Evolutionary conservation across 92 coral and sea anemone genomes (phyloP).

Genomic region (Epizoanthus fatuus): DNA sequence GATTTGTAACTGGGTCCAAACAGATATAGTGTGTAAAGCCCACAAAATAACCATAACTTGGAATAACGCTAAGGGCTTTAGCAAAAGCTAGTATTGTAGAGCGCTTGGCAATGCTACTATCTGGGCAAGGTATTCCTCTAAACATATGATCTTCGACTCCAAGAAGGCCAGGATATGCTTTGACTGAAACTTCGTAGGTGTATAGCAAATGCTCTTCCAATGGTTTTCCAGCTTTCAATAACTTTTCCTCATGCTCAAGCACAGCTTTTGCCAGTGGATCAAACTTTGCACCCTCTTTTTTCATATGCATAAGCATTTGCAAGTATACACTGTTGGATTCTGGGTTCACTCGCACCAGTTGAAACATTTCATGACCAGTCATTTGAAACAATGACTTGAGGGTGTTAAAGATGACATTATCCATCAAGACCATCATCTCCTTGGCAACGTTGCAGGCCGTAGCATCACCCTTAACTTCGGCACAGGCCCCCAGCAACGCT

Average conservation of each 20-base stretch:
- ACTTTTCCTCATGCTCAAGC: conserved; percentile 4
- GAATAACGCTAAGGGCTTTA: not conserved
- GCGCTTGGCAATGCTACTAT: conserved; percentile 2
- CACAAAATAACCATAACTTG: no score
- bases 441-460: no score
- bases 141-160: not conserved
- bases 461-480: no score
- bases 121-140: conserved; percentile 20
- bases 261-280: not conserved
- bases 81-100: not conserved
- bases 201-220: not conserved
- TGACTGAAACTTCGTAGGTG: not conserved
- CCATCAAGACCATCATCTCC: no score
- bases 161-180: not conserved
- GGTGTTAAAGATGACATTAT: no score
- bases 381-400: no score
- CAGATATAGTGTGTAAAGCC: not conserved
- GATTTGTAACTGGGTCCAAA: not conserved
- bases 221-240: conserved; percentile 3
- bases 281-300: not conserved
- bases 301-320: not conserved
- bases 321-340: not conserved
- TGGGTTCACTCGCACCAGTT: not conserved
- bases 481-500: no score
- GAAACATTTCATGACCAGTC: conserved; percentile 24